A percentile compares a stretch with the other conserved stretches of the same genome.
phyloP scores from a whole-genome alignment of 2,888 invertebrate genomes.

The Smittia sp. region DNA sequence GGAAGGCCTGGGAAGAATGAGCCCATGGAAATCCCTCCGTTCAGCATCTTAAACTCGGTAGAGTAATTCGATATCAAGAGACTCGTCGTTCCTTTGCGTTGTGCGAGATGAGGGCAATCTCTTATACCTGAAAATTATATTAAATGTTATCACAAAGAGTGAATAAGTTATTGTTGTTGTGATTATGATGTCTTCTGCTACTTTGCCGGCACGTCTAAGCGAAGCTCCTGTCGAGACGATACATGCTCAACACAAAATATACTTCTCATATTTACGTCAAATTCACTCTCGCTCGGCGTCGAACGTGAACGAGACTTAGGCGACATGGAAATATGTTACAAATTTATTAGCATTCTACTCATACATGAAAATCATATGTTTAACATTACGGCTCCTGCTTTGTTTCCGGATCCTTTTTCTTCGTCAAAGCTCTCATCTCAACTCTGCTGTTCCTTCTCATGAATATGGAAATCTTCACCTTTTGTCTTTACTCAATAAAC shows the following conservation, averaged over 20 bases:
- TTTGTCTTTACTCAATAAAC: background rate
- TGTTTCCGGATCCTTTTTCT: background rate
- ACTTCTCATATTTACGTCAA: slow-evolving; percentile 1
- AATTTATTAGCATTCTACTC: slow-evolving; percentile 30
- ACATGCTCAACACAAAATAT: background rate
- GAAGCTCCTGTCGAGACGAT: background rate
- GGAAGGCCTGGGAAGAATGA: background rate
- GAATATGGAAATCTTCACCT: background rate
- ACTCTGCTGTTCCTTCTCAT: background rate
- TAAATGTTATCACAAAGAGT: slow-evolving; percentile 26
- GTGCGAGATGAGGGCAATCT: background rate
- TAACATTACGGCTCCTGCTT: slow-evolving; percentile 1
- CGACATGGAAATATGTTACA: slow-evolving; percentile 25
- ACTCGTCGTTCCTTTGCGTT: background rate
- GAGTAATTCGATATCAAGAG: slow-evolving; percentile 10
- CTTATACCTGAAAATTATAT: slow-evolving; percentile 29
- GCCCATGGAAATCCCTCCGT: background rate
- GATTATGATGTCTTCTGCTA: slow-evolving; percentile 12
- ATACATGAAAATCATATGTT: slow-evolving; percentile 29
- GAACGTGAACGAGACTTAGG: background rate
- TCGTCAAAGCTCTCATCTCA: background rate
- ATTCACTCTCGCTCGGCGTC: background rate
- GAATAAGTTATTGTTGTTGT: slow-evolving; percentile 24
- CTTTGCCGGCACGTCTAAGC: background rate
- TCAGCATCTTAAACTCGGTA: background rate